Evolutionary conservation across 1,140 invertebrate species (phyloP).

Genomic region (Pogonomyrmex californicus): DNA sequence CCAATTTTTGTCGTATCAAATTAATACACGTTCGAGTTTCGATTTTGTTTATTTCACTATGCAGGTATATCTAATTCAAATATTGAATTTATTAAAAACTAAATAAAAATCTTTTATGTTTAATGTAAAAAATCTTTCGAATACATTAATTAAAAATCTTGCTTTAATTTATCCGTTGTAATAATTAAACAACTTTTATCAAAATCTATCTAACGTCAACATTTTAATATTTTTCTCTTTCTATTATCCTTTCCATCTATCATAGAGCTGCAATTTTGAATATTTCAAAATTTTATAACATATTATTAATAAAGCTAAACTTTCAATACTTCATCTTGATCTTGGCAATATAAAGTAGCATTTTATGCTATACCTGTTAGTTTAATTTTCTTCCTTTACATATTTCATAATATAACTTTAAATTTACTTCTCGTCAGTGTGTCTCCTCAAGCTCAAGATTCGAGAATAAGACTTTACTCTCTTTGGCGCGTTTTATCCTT

Average conservation of each 20-base stretch:
- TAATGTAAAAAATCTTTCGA: not conserved
- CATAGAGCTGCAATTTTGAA: not conserved
- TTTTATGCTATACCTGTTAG: not conserved
- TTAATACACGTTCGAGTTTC: not conserved
- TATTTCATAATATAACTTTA: slow-evolving; percentile 49
- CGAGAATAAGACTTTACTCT: slow-evolving; percentile 33
- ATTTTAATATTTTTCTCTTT: not conserved
- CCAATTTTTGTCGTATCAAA: not conserved
- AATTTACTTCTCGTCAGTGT: slow-evolving; percentile 17
- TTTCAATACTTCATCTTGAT: slow-evolving; percentile 11
- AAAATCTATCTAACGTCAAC: not conserved
- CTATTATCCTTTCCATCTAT: not conserved
- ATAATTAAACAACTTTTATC: slow-evolving; percentile 1
- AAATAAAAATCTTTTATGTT: not conserved
- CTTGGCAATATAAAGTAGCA: slow-evolving; percentile 2
- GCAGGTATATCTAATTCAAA: not conserved
- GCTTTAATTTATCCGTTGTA: not conserved
- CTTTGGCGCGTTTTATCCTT: slow-evolving; percentile 35
- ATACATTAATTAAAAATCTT: not conserved
- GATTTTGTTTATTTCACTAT: slow-evolving; percentile 2
- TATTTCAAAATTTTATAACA: not conserved
- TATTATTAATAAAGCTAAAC: not conserved
- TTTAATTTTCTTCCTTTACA: not conserved
- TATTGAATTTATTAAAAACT: not conserved
- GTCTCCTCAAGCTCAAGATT: slow-evolving; percentile 38